phyloP scores from a whole-genome alignment of 2,888 invertebrate genomes.

The Napeogenes inachia region DNA sequence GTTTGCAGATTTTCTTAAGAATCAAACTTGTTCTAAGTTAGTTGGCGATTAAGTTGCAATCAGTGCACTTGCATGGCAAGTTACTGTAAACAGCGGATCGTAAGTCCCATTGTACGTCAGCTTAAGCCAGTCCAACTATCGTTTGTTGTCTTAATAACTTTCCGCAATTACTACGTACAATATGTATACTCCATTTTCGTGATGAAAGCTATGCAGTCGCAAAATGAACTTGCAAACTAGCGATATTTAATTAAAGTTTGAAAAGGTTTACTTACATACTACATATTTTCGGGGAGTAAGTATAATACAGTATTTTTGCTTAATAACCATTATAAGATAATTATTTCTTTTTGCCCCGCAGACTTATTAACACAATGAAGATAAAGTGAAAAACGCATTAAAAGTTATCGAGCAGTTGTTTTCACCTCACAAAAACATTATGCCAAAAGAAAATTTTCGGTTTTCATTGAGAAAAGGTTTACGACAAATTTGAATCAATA shows the following conservation, averaged over 20 bases:
- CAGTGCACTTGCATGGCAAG: conserved; percentile 42
- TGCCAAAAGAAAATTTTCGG: conserved; percentile 26
- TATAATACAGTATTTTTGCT: too few relatives aligned
- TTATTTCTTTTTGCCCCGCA: neutral
- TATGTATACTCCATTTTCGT: conserved; percentile 26
- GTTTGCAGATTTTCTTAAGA: conserved; percentile 46
- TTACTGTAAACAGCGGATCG: conserved; percentile 54
- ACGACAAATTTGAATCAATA: neutral
- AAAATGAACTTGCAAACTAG: conserved; percentile 4
- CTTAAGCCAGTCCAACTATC: conserved; percentile 45
- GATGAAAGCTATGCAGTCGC: conserved; percentile 16
- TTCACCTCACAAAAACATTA: conserved; percentile 36
- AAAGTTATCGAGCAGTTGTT: conserved; percentile 51
- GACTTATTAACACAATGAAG: conserved; percentile 20
- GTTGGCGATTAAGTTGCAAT: conserved; percentile 68
- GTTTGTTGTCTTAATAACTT: conserved; percentile 58
- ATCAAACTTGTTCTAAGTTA: conserved; percentile 56
- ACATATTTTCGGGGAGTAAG: too few relatives aligned
- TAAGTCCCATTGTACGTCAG: conserved; percentile 59
- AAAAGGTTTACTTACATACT: too few relatives aligned
- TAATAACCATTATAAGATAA: too few relatives aligned
- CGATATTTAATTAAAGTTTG: neutral
- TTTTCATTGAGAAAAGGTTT: neutral
- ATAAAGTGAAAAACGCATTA: conserved; percentile 66
- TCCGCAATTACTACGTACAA: conserved; percentile 44